Evolutionary conservation across 2,113 vertebrate species (phyloP), one percentile per base, ranked within the genome.

Genomic region (Otus sunia): DNA sequence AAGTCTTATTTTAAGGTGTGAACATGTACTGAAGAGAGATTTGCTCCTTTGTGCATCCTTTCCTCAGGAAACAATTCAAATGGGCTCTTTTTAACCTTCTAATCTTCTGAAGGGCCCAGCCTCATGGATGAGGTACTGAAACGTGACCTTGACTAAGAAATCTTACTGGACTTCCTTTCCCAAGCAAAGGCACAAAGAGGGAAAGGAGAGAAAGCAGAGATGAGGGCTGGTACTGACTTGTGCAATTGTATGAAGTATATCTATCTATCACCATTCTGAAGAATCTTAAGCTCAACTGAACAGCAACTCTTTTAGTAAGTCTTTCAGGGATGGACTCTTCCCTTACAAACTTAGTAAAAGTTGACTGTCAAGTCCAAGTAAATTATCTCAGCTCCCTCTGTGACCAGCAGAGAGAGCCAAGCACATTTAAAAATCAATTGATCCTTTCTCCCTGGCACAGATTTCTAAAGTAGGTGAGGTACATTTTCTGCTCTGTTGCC

Each of bases 401-500:
- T 84, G 64, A 91, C 56, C 76, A 89, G 91, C 29, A 89, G 43
- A 91, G 79, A 92, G 84, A 94, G 73, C 47, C 77, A 96, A 92
- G 39, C n/a, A 68, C 16, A 41, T 96, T 92, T 89, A 87, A 71
- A 92, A 94, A 50, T 67, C 67, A 60, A 45, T 83, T 36, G 49
- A 41, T 43, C 26, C 34, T 83, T 83, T 69, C 34, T 75, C 10
- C 36, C 11, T 43, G 45, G 14, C 27, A 90, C 14, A 76, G 30
- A 76, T 73, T 88, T 69, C 58, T 74, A 0, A 78, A 93, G 21
- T 12, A 37, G 49, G 29, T 29, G 36, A 75, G 4, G 5, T 49
- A 10, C 0, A 32, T 85, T 50, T 89, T 74, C 36, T 78, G 5
- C 10, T 89, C 19, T 52, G 10, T 36, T 94, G 27, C 15, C 16